Base-by-base conservation (phyloP, 2,888 invertebrate species). In the Xanthorhoe designata region DNA sequence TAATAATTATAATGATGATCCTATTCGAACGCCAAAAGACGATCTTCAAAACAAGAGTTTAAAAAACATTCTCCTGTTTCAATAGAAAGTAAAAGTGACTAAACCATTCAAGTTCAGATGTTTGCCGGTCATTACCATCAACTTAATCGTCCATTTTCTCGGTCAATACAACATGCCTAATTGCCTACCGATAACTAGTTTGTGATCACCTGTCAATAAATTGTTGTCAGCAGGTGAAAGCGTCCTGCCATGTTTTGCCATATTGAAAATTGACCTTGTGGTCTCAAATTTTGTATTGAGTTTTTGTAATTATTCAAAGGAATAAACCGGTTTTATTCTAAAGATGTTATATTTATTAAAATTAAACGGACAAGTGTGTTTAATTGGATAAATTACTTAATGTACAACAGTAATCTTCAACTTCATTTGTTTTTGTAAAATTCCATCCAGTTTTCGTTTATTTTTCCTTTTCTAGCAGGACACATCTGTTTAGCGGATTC, bases 221-320 rank as follows among this genome's bases (percentile, higher is more conserved):
- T 35, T n/a, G 50, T 61, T 35, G 54, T 61, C 42, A 57, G 57
- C 68, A 64, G 67, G 67, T 68, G 67, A 68, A 68, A 68, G 67
- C 67, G n/a, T 66, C 38, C 54, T 58, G 50, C 6, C 50, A 59
- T 35, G 47, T 62, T 59, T 62, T 66, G 42, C 29, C 53, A 61
- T 64, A 55, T 54, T 29, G 47, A 47, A 54, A 66, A 42, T 9
- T 29, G 42, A 58, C 49, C 53, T 61, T 42, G 47, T 29, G 0
- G 6, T 29, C 18, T 38, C 49, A 42, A 49, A 42, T 60, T 52
- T 52, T 51, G 13, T 32, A 38, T 58, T 10, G 38, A 42, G n/a
- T 17, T 18, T 53, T 13, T 35, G 35, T 35, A 35, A 9, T 13
- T 13, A 42, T 38, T 38, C 35, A 8, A 0, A 38, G 38, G 9